Evolutionary conservation across 1,140 invertebrate species (phyloP), one percentile per base, ranked within the genome.

Genomic region (Pinna nobilis): DNA sequence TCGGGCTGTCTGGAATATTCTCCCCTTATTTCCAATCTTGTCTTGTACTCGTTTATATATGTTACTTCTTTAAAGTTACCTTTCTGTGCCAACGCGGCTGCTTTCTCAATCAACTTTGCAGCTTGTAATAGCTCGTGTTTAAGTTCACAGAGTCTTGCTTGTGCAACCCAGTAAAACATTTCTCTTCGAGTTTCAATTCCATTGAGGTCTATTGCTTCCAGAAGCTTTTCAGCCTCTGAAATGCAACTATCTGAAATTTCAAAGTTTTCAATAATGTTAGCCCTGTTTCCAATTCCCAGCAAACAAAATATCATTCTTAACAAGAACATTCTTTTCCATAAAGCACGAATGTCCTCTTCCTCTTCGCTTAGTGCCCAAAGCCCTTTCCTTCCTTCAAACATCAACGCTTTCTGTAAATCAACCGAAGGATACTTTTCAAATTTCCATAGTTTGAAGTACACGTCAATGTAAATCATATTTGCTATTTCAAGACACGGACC

Each of bases 291-390:
- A 25, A 79, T 66, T 41, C 78, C 78, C 23, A 79, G 32, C 9
- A 79, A 51, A 37, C 66, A 72, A 66, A 79, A 79, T 11, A 65
- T 66, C 78, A 79, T 79, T 47, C 77, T 55, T 20, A 79, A 25
- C 2, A 79, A 47, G 41, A 79, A 79, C 77, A 79, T 79, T 7
- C 78, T 67, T 6, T 49, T 65, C 78, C 78, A 79, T 15, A 74
- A 35, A 13, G 49, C 20, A 30, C 64, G 37, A 1, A 64, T 71
- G 18, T 59, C 47, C 37, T 76, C 66, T 13, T 53, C 28, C 30
- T 68, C 61, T 7, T 60, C 61, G 5, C 57, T 51, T 9, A 79
- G 39, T 25, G 59, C 64, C 35, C 51, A 47, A 1, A 79, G 49
- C 15, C 78, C 78, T 65, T 68, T 70, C 7, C 44, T 39, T 2